These are phyloP conservation scores for Phalloptychus januarius DNA, from an alignment of 2,797 vertebrate species.

Conservation along the genomic window DNA sequence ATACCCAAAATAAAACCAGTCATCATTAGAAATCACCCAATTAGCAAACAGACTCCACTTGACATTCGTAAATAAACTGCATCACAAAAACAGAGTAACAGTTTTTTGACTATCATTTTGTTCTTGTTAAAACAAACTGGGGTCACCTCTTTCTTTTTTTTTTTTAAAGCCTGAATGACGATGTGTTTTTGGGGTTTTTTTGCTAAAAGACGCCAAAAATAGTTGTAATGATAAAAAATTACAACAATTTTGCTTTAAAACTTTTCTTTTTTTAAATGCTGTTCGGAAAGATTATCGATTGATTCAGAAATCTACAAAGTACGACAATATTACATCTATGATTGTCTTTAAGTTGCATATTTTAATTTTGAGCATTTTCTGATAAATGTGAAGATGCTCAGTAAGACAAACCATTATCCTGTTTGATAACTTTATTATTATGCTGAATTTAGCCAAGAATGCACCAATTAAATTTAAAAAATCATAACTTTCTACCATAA, in stretches of 20 bases:
- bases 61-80: background rate
- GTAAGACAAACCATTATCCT: background rate
- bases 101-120: background rate
- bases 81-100: background rate
- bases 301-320: background rate
- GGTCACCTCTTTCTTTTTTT: background rate
- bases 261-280: background rate
- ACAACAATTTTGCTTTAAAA: background rate
- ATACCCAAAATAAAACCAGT: background rate
- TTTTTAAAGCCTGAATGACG: background rate
- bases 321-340: background rate
- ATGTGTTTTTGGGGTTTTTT: too few relatives aligned
- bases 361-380: background rate
- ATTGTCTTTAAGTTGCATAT: background rate
- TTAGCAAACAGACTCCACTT: background rate
- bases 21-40: background rate
- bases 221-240: background rate
- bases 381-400: background rate
- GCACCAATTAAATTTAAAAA: background rate
- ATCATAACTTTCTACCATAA: slow-evolving; percentile 1
- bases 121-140: background rate
- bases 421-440: background rate
- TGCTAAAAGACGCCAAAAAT: background rate
- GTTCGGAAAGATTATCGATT: background rate
- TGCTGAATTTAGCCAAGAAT: background rate